Evolutionary conservation across 2,113 vertebrate genomes (phyloP), one percentile per base, ranked within the genome.

Genomic region (Ciconia maguari): DNA sequence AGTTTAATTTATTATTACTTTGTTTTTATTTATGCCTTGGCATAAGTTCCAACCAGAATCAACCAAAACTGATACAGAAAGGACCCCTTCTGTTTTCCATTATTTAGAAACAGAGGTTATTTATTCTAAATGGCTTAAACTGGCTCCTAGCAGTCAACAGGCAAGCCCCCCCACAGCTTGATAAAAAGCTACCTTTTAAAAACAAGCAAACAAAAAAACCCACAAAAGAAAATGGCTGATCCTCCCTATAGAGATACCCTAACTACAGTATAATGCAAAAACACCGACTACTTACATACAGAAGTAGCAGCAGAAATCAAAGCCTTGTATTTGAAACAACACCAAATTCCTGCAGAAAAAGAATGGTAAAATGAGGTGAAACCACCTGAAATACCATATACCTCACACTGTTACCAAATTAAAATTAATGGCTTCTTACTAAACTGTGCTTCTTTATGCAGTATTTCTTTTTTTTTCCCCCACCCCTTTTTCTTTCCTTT

Each of bases 271-370:
- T 24, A 91, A 86, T 15, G n/a, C n/a, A 93, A 92, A 64, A 92
- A 32, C 36, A 94, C 79, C 46, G 42, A 87, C n/a, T 90, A 99
- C 99, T 99, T 99, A 99, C 99, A 99, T 96, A 99, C 99, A 98
- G 99, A 99, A 89, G 99, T 99, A 98, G 99, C 99, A 98, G 99
- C 99, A 98, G 99, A 98, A 97, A 99, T 99, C 97, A 99, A 98
- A n/a, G n/a, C 87, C 99, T 99, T 87, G 99, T 99, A 98, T 99
- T 99, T 95, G 99, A 99, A 93, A 99, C 99, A 58, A 99, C 99
- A 95, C 99, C 99, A 98, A 99, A 99, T 98, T 99, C 99, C 99
- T 99, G 97, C 94, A 95, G 32, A 85, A 94, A 87, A 97, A 93
- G 89, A 96, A 96, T 21, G 68, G 41, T 87, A 74, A 69, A 69